A percentile compares a stretch with the other conserved stretches of the same genome.
These are phyloP conservation scores for Tenodera sinensis DNA, from an alignment of 2,888 invertebrate species.

Conservation along the genomic window DNA sequence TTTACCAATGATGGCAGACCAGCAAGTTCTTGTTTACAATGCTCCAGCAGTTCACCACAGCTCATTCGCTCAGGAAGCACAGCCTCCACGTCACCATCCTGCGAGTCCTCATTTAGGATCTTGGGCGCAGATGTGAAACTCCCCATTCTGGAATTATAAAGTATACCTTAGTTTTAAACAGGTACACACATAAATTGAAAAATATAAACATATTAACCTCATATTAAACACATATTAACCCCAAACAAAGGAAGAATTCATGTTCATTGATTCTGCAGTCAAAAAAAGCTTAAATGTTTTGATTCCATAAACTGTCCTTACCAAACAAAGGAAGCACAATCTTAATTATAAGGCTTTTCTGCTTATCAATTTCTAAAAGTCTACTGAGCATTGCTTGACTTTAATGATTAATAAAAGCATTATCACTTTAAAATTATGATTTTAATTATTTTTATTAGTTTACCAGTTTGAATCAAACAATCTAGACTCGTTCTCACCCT, in stretches of 20 bases:
- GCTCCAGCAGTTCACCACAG: slow-evolving; percentile 46
- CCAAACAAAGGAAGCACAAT: too few species aligned
- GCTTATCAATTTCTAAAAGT: too few species aligned
- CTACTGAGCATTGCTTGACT: too few species aligned
- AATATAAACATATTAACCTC: too few species aligned
- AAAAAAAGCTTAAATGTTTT: not conserved
- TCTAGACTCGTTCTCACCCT: too few species aligned
- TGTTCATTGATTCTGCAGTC: slow-evolving; percentile 30
- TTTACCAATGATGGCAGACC: slow-evolving; percentile 49
- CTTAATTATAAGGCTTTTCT: too few species aligned
- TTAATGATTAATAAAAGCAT: too few species aligned
- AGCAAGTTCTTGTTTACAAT: slow-evolving; percentile 51
- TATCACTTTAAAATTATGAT: too few species aligned
- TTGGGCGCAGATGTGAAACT: slow-evolving; percentile 67
- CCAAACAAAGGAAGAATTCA: slow-evolving; percentile 34
- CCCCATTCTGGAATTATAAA: slow-evolving; percentile 59
- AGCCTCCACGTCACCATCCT: slow-evolving; percentile 53
- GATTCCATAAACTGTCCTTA: too few species aligned
- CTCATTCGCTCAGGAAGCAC: slow-evolving; percentile 39
- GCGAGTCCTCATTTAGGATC: slow-evolving; percentile 58
- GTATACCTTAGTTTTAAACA: slow-evolving; percentile 1
- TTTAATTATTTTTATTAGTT: too few species aligned
- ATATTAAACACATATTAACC: too few species aligned
- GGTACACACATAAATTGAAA: not conserved
- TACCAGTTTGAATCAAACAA: too few species aligned